phyloP scores from a whole-genome alignment of 2,797 vertebrate genomes.

The Setipinna tenuifilis region DNA sequence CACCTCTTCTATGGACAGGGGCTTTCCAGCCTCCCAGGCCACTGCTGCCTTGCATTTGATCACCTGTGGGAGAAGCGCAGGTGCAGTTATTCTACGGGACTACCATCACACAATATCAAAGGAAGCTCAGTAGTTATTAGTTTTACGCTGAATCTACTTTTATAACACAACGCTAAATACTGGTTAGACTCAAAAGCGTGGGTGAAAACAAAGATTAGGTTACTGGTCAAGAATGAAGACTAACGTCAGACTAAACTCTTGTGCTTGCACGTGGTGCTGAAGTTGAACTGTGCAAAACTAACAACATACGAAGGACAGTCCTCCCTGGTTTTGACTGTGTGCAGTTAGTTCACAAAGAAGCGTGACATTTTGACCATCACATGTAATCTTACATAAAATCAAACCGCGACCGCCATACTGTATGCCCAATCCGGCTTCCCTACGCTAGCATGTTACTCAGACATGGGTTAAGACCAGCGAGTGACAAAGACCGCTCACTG shows the following conservation, averaged over 20 bases:
- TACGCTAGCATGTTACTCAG: not conserved
- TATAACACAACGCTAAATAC: no score
- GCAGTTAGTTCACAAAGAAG: not conserved
- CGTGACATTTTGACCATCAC: not conserved
- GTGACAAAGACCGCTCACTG: not conserved
- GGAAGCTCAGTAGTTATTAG: not conserved
- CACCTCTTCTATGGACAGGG: constrained; percentile 90
- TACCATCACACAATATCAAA: not conserved
- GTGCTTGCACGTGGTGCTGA: not conserved
- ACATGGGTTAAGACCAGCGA: not conserved
- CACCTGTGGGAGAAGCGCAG: constrained; percentile 72
- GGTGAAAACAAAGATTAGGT: no score
- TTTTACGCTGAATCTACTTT: no score
- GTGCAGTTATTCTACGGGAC: not conserved
- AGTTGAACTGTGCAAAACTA: not conserved
- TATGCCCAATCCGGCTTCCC: not conserved
- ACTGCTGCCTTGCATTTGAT: constrained; percentile 96
- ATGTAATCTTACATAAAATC: not conserved
- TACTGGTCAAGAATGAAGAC: no score
- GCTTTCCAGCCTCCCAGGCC: constrained; percentile 92
- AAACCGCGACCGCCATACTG: not conserved
- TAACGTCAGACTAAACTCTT: not conserved
- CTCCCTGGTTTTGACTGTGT: not conserved
- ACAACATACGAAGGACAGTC: not conserved
- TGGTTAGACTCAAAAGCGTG: no score